Conservation (phyloP, 2,113 vertebrate species). For the Tretioscincus oriximinensis region DNA sequence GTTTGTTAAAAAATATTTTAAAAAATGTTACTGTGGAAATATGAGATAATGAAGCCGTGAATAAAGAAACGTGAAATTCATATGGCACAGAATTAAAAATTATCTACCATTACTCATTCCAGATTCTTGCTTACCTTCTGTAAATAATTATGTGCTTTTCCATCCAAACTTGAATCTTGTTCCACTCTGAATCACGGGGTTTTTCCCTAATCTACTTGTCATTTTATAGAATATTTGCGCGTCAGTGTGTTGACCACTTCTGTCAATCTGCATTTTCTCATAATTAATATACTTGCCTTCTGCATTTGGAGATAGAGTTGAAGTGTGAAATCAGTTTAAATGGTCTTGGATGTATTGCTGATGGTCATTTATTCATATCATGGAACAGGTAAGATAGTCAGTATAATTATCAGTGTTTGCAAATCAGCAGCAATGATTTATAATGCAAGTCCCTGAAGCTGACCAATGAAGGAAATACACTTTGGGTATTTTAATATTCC, state of each 20-base stretch:
- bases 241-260: constrained; percentile 9
- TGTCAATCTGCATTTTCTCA: constrained; percentile 6
- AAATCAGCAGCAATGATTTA: background rate
- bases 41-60: too few relatives aligned
- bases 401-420: constrained; percentile 13
- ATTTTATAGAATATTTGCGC: constrained; percentile 15
- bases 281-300: constrained; percentile 8
- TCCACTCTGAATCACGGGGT: background rate
- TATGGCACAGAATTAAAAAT: background rate
- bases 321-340: constrained; percentile 30
- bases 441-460: background rate
- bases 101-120: background rate
- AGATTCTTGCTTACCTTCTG: background rate
- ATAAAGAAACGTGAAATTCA: too few relatives aligned
- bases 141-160: background rate
- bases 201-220: constrained; percentile 22
- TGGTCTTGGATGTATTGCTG: constrained; percentile 16
- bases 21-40: too few relatives aligned
- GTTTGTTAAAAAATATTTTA: too few relatives aligned
- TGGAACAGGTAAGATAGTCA: constrained; percentile 21
- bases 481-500: background rate
- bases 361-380: constrained; percentile 28
- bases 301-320: constrained; percentile 13
- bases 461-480: background rate
- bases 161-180: background rate